These are phyloP conservation scores for Cephus rjabovi DNA, from an alignment of 2,888 invertebrate species.

Conservation along the genomic window DNA sequence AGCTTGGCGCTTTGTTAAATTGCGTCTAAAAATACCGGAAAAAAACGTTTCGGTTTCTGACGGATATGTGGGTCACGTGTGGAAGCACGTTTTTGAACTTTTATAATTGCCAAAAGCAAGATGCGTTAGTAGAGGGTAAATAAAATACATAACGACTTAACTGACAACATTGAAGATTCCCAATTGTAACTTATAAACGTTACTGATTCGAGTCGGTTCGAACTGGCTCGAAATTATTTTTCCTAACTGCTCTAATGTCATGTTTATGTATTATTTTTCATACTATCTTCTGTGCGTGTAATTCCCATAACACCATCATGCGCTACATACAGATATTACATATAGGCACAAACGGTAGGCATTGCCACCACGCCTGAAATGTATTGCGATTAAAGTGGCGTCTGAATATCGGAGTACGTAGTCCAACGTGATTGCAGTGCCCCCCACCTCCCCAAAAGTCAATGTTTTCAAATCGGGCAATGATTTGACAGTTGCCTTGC, in stretches of 20 bases:
- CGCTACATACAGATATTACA: neutral
- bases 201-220: neutral
- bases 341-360: neutral
- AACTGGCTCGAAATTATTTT: neutral
- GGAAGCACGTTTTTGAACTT: neutral
- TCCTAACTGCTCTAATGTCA: neutral
- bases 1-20: neutral
- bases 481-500: constrained; percentile 22
- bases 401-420: neutral
- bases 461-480: constrained; percentile 27
- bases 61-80: neutral
- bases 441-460: too few species aligned
- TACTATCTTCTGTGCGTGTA: neutral
- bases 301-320: neutral
- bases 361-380: neutral
- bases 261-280: neutral
- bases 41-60: neutral
- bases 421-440: neutral
- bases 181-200: neutral
- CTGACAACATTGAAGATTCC: neutral
- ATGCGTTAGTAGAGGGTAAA: neutral
- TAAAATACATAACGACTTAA: neutral
- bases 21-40: neutral
- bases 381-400: neutral
- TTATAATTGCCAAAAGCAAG: neutral